phyloP scores from a whole-genome alignment of 2,113 vertebrate species.

The Megaceryle torquata region DNA sequence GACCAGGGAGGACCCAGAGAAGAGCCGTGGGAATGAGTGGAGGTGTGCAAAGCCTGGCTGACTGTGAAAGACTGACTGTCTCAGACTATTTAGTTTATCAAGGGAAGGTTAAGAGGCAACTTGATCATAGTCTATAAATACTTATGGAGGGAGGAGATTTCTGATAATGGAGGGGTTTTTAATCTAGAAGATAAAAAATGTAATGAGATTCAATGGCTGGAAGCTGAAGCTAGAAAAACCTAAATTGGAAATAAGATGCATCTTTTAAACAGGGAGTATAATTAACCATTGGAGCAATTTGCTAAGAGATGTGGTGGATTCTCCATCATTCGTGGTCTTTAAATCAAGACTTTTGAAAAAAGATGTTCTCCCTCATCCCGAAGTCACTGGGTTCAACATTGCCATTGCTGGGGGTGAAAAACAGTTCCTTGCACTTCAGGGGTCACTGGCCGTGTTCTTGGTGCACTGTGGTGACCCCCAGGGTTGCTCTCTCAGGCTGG shows the following conservation, averaged over 20 bases:
- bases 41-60: neutral
- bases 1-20: neutral
- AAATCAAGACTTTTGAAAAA: neutral
- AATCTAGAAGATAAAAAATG: conserved; percentile 64
- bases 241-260: conserved; percentile 65
- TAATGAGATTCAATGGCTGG: conserved; percentile 63
- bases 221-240: conserved; percentile 62
- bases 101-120: conserved; percentile 15
- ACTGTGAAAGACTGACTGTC: neutral
- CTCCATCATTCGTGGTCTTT: conserved; percentile 46
- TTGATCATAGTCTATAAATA: conserved; percentile 57
- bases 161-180: conserved; percentile 67
- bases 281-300: conserved; percentile 62
- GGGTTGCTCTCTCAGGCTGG: neutral
- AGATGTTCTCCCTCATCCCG: neutral
- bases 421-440: neutral
- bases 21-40: neutral
- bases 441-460: neutral
- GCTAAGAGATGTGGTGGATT: conserved; percentile 44
- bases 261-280: conserved; percentile 62
- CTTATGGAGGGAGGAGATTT: conserved; percentile 39
- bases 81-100: neutral
- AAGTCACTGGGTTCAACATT: neutral
- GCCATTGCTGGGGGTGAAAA: neutral
- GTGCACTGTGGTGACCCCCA: neutral